Conservation (phyloP, 2,888 invertebrate genomes). For the Rapana venosa region DNA sequence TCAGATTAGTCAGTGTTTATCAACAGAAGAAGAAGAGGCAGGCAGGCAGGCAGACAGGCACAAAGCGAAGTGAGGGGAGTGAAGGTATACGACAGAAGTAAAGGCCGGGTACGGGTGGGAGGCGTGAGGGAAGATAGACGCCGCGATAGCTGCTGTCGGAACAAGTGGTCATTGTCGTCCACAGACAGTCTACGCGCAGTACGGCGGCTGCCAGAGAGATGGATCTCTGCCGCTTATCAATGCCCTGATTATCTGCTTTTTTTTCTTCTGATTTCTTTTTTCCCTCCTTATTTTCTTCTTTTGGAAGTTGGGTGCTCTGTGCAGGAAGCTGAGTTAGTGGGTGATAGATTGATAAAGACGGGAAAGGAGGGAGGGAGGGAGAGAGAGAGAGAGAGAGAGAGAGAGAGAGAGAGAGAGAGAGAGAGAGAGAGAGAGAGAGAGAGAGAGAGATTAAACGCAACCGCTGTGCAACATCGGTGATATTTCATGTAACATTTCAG, state of each 20-base stretch:
- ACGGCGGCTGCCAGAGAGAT: background rate
- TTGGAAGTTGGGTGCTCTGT: background rate
- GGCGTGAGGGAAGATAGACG: conserved; percentile 29
- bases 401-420: background rate
- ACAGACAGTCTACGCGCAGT: background rate
- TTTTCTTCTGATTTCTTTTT: background rate
- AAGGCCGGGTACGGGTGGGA: background rate
- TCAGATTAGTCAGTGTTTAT: background rate
- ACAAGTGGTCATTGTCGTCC: conserved; percentile 11
- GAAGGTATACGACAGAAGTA: conserved; percentile 13
- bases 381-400: background rate
- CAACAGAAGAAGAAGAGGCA: background rate
- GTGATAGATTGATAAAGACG: background rate
- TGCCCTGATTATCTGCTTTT: background rate
- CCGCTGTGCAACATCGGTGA: too few relatives aligned
- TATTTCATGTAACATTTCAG: too few relatives aligned
- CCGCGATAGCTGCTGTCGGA: background rate
- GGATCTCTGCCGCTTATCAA: background rate
- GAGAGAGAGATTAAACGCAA: background rate
- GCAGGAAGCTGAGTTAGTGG: background rate
- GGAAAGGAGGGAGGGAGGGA: background rate
- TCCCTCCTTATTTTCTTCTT: background rate
- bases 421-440: conserved; percentile 17
- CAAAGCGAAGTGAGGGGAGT: background rate
- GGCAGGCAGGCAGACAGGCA: background rate